Evolutionary conservation across 2,113 vertebrate species (phyloP), one percentile per base, ranked within the genome.

Genomic region (rat (Rattus norvegicus)): DNA sequence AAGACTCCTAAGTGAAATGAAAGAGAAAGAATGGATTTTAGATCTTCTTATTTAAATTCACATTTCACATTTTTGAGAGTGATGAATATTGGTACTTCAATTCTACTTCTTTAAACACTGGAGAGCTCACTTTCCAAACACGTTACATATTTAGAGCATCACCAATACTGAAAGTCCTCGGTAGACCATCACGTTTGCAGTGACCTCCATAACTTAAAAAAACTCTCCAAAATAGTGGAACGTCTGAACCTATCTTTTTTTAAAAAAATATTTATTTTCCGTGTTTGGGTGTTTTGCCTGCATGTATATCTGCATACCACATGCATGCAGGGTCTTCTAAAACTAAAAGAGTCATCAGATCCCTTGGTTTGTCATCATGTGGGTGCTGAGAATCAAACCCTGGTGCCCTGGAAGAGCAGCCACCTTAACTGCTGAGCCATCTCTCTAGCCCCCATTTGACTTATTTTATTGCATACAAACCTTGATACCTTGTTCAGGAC

Each of bases 1-100:
- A 99, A 7, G 99, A 99, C 96, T 99, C 99, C 99, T 99, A 97
- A 97, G 94, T 75, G 26, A 95, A 56, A 95, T 76, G 30, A 33
- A 96, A 96, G 10, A 10, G 72, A 76, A 95, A 94, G 94, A 92
- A 24, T 56, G 39, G 12, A 93, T 30, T 81, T 77, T 54, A 92
- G 24, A 36, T 91, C 88, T 96, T 97, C 56, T 49, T 75, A 96
- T n/a, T 4, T 61, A 97, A 93, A 85, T 65, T 97, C 91, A 80
- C 63, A 7, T 97, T 88, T 97, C 4, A 2, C 7, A 91, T 76
- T 75, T 96, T 95, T 93, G 69, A 93, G 84, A 92, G 49, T 90
- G 28, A 75, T 73, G 95, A 91, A 90, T 84, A 43, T 77, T 94
- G 83, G 96, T 95, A 28, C 88, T n/a, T 96, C 73, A 97, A 93